Evolutionary conservation across 2,113 vertebrate genomes (phyloP).

Genomic region (Noturus placidus): DNA sequence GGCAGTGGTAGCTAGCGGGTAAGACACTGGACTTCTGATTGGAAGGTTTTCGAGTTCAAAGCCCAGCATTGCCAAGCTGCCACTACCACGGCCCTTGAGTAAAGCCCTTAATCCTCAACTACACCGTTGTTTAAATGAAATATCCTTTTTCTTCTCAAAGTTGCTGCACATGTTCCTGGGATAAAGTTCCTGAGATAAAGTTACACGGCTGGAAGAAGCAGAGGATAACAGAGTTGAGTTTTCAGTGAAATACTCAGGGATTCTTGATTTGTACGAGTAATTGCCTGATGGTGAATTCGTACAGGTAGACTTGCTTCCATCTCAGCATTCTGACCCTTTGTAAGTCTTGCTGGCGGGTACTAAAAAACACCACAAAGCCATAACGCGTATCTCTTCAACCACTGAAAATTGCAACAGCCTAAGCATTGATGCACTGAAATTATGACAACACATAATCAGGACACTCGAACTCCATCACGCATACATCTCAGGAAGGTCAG

Average conservation of each 20-base stretch:
- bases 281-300: neutral
- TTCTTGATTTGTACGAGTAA: neutral
- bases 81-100: neutral
- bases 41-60: neutral
- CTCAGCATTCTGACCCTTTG: neutral
- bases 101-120: neutral
- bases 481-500: neutral
- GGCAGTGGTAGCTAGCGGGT: neutral
- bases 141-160: neutral
- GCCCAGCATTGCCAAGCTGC: neutral
- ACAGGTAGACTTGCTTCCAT: neutral
- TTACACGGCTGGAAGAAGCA: neutral
- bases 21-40: neutral
- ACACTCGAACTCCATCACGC: conserved; percentile 12
- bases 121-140: neutral
- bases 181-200: neutral
- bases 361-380: neutral
- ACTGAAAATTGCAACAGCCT: neutral
- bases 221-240: neutral
- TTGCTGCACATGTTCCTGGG: neutral
- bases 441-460: neutral
- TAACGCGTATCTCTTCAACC: too few species aligned
- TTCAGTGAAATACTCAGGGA: neutral
- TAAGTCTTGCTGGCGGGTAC: neutral
- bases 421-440: neutral